Evolutionary conservation across 2,113 vertebrate genomes (phyloP), one percentile per base, ranked within the genome.

Genomic region (Chrysemys picta): DNA sequence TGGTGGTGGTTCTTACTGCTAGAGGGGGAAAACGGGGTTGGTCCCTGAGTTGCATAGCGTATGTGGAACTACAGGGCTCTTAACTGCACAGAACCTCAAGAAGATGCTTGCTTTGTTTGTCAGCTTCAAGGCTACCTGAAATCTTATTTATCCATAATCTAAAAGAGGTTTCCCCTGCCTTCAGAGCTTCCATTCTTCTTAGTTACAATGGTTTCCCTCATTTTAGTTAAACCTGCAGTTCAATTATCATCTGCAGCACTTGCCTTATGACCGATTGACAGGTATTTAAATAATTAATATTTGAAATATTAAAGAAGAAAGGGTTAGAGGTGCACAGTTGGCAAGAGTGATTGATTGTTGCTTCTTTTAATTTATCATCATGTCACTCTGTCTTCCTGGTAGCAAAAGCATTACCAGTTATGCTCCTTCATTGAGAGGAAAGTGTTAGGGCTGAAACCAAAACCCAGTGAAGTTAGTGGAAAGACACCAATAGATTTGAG

Each of bases 1-100:
- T 31, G 14, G 24, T 35, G 6, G 21, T 10, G 3, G 0, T 11
- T 42, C 25, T 10, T 19, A 3, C 7, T 8, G 0, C 31, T 24
- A 4, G 2, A 27, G 38, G 16, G 79, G 22, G 35, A 72, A 88
- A 81, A 75, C 3, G 1, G 12, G 19, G 13, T 27, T 57, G 59
- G 38, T 2, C 10, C 19, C 82, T 90, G 14, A 35, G 21, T 38
- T 81, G 45, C 14, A 11, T 88, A 78, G 5, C 3, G 29, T 53
- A 10, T 56, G 27, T 86, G 8, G 42, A 50, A 13, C 47, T 84
- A 29, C 76, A 93, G 78, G 35, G 25, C 53, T 72, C 69, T 72
- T 72, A 72, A 72, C 19, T 72, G 4, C 38, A 16, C 69, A 75
- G 65, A 72, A 31, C 27, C 59, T 62, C 59, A 62, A 62, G 29